Evolutionary conservation across 2,888 invertebrate species (phyloP), one percentile per base, ranked within the genome.

Genomic region (Ormyrus nitidulus): DNA sequence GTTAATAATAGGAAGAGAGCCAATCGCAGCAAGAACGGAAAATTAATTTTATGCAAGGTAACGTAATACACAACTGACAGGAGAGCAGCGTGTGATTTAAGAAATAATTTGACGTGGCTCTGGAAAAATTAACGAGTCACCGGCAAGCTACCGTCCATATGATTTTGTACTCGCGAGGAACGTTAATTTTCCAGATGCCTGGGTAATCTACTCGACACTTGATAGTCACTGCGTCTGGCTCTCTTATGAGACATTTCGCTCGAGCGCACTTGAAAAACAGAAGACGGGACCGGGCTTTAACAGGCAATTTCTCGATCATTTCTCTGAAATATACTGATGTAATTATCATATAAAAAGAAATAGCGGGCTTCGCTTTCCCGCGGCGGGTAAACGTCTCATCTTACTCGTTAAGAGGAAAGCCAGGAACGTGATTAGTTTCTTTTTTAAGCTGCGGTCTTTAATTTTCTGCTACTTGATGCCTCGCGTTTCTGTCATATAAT

Each of bases 141-240:
- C 51, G 5, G 66, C 34, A n/a, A 64, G 8, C 9, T 68, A 59
- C 19, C n/a, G 48, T 76, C 34, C 34, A 10, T 61, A 48, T 61
- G 59, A 49, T 51, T 78, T 44, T 73, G 68, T 56, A 61, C 49
- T 48, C 11, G 71, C 58, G 8, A 10, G 65, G 34, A 51, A 78
- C 59, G 72, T 75, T 80, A 79, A 82, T 82, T 79, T 80, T 78
- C 78, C 69, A 82, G 78, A 82, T 75, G 78, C 69, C 65, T 73
- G 70, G 54, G 58, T 77, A 82, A 80, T 82, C 59, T 80, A 66
- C 56, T 53, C 65, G 68, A 82, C 75, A 64, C 75, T 82, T 80
- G 68, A 80, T 72, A 76, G 72, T 77, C 77, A 71, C 51, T 61
- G 19, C 48, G 61, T 80, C 68, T 72, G 65, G 69, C 69, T 72